A percentile compares a stretch with the other conserved stretches of the same genome.
These are phyloP conservation scores for Altica lythri DNA, from an alignment of 2,888 invertebrate species.

Conservation along the genomic window DNA sequence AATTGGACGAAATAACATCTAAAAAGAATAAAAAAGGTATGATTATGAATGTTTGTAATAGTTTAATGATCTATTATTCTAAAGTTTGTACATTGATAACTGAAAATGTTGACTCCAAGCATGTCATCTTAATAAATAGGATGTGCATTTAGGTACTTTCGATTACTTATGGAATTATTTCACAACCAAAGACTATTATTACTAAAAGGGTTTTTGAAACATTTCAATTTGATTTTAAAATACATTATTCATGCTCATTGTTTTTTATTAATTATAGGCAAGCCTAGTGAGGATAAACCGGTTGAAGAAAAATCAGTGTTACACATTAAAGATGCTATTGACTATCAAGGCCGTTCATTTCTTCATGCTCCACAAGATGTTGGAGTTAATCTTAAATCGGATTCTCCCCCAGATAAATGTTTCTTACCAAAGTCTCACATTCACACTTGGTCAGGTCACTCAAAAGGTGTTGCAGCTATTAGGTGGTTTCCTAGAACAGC, in stretches of 20 bases:
- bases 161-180: too few relatives aligned
- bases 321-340: conserved; percentile 88
- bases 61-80: too few relatives aligned
- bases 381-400: conserved; percentile 84
- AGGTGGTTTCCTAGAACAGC: conserved; percentile 95
- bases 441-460: conserved; percentile 96
- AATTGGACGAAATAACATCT: conserved; percentile 90
- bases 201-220: too few relatives aligned
- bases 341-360: conserved; percentile 97
- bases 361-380: conserved; percentile 91
- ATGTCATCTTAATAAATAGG: too few relatives aligned
- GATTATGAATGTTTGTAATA: too few relatives aligned
- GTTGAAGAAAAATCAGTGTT: conserved; percentile 94
- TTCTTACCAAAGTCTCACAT: conserved; percentile 95
- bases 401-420: conserved; percentile 90
- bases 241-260: background rate
- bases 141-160: too few relatives aligned
- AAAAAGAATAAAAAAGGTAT: conserved; percentile 84
- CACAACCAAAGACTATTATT: too few relatives aligned
- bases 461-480: conserved; percentile 93
- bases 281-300: conserved; percentile 86
- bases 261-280: conserved; percentile 47
- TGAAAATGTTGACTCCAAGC: too few relatives aligned
- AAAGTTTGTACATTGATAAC: too few relatives aligned
- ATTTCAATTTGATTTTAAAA: background rate